Evolutionary conservation across 2,113 vertebrate genomes (phyloP).

Genomic region (Fulica atra): DNA sequence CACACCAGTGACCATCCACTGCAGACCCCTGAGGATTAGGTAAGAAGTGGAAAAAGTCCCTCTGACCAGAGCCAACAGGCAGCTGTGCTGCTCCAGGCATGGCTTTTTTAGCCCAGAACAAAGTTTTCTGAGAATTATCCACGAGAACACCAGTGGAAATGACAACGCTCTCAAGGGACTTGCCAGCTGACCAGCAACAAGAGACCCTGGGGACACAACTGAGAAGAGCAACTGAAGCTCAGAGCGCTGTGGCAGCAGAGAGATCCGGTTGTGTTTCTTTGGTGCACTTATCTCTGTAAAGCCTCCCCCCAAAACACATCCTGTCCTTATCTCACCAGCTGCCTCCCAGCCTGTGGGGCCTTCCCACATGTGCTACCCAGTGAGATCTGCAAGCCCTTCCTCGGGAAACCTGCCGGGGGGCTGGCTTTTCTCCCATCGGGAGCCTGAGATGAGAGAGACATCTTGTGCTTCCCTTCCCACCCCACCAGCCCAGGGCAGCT

Average conservation of each 20-base stretch:
- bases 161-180: background rate
- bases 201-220: background rate
- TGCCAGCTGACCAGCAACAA: background rate
- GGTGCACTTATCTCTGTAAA: background rate
- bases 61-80: background rate
- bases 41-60: background rate
- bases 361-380: background rate
- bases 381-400: slow-evolving; percentile 14
- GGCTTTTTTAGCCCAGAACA: background rate
- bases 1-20: background rate
- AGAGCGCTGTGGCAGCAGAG: background rate
- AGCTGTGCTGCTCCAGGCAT: background rate
- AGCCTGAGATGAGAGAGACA: slow-evolving; percentile 10
- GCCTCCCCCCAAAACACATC: background rate
- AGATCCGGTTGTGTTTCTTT: background rate
- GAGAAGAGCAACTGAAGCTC: background rate
- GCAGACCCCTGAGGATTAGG: background rate
- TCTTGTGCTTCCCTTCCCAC: slow-evolving; percentile 26
- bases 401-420: background rate
- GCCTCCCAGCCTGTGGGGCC: background rate
- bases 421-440: background rate
- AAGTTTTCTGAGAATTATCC: slow-evolving; percentile 13
- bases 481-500: background rate
- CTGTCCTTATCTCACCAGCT: background rate
- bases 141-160: background rate